Evolutionary conservation across 2,888 invertebrate species (phyloP), one percentile per base, ranked within the genome.

Genomic region (Disparrhopalites patrizii): DNA sequence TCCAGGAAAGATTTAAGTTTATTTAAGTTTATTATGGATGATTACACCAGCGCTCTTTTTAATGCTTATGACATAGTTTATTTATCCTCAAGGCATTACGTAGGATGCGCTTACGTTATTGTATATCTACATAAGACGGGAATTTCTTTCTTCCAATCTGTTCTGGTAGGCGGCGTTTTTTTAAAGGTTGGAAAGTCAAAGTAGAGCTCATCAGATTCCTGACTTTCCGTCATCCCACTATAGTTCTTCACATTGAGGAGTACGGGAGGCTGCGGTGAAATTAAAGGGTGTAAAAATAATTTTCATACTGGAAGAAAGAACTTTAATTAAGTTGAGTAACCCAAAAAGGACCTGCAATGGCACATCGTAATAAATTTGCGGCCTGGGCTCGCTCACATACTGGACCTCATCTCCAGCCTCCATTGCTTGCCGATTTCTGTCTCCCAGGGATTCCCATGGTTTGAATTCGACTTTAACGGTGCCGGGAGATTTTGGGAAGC

Each of bases 311-410:
- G n/a, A n/a, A n/a, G n/a, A n/a, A n/a, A n/a, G n/a, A n/a, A n/a
- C n/a, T n/a, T n/a, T n/a, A n/a, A n/a, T n/a, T n/a, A n/a, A n/a
- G n/a, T n/a, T n/a, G n/a, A n/a, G n/a, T n/a, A n/a, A n/a, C n/a
- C n/a, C n/a, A n/a, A n/a, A 30, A 28, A 13, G 8, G 28, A 54
- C 54, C 40, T 40, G 58, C 2, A 58, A 31, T 2, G 43, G 58
- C 1, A 43, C 31, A 43, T 58, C 58, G n/a, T 58, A 58, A 25
- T 47, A 58, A 47, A 58, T 58, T 13, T 58, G 20, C n/a, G 31
- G 30, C 23, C 23, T 55, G 5, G 10, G 25, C n/a, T 57, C 56
- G 4, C 7, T 13, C 7, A 25, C 15, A 13, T 18, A 23, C 5
- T 36, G 25, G 20, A 43, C n/a, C 5, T n/a, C n/a, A 25, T 36